Evolutionary conservation across 1,140 invertebrate genomes (phyloP), one percentile per base, ranked within the genome.

Genomic region (Sinonovacula constricta): DNA sequence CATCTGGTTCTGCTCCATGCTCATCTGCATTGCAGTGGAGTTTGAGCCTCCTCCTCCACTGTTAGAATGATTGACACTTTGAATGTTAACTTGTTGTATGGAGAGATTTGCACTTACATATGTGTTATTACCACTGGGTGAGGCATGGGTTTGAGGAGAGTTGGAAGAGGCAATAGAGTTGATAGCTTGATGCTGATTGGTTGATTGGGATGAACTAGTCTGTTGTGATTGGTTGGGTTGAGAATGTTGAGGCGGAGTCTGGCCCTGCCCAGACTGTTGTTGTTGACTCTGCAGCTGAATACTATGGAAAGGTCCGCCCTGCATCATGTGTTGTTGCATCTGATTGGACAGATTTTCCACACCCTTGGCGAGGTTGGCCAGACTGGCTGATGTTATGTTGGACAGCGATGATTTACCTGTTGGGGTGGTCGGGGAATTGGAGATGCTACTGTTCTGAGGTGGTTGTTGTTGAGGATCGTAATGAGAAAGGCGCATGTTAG

Each of bases 1-100:
- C 51, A 56, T 49, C 63, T 84, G 82, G 24, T 63, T 68, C 63
- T 68, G 65, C n/a, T 87, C 86, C 79, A 82, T 86, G 63, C 80
- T 82, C 85, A 88, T 87, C 63, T 88, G 86, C 88, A 90, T 87
- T 56, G 81, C 77, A 12, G 87, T 78, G 65, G 68, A 62, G 69
- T 85, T 67, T 59, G 80, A 83, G 36, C 79, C 81, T 39, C 59
- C 67, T 28, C 70, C 60, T n/a, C n/a, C n/a, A n/a, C n/a, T n/a
- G n/a, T n/a, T n/a, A n/a, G n/a, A n/a, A 33, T 81, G 77, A 62
- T 88, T 85, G 70, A 90, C 90, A 84, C 90, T 92, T 84, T 92
- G 92, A 80, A 93, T 92, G 82, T 92, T 92, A 67, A 93, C 86
- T 79, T 92, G 92, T 75, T 92, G 91, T 54, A 93, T 93, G 51